Conservation (phyloP, 2,888 invertebrate genomes). For the Rotaria socialis region DNA sequence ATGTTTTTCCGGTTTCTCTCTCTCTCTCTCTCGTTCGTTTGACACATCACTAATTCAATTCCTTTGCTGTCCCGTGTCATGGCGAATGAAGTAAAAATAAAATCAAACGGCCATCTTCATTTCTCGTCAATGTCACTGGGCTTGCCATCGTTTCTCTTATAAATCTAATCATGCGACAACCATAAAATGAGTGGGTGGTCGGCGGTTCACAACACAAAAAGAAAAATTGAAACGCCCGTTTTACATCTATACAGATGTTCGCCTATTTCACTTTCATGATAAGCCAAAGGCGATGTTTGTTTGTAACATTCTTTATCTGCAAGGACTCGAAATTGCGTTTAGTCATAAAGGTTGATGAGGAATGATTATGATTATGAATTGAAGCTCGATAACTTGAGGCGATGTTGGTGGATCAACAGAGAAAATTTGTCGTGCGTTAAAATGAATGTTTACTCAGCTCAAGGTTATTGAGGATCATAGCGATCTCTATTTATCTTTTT, state of each 20-base stretch:
- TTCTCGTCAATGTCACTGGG: neutral
- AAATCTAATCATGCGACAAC: constrained; percentile 23
- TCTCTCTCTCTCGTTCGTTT: constrained; percentile 1
- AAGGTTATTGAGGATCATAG: neutral
- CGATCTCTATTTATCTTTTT: neutral
- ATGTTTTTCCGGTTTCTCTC: neutral
- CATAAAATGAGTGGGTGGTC: constrained; percentile 26
- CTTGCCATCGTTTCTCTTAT: neutral
- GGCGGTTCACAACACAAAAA: neutral
- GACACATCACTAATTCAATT: constrained; percentile 29
- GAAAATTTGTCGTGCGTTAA: constrained; percentile 4
- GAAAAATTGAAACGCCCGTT: constrained; percentile 15
- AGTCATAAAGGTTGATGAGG: neutral
- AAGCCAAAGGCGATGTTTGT: constrained; percentile 18
- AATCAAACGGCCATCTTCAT: constrained; percentile 19
- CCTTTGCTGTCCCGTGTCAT: neutral
- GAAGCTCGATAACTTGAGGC: constrained; percentile 2
- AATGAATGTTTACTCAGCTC: neutral
- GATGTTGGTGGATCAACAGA: neutral
- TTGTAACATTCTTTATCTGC: neutral
- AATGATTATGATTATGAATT: neutral
- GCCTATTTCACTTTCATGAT: constrained; percentile 25
- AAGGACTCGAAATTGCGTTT: neutral
- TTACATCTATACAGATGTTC: constrained; percentile 2
- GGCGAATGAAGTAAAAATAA: neutral